phyloP scores from a whole-genome alignment of 2,888 invertebrate genomes.

The Cheilosia variabilis region DNA sequence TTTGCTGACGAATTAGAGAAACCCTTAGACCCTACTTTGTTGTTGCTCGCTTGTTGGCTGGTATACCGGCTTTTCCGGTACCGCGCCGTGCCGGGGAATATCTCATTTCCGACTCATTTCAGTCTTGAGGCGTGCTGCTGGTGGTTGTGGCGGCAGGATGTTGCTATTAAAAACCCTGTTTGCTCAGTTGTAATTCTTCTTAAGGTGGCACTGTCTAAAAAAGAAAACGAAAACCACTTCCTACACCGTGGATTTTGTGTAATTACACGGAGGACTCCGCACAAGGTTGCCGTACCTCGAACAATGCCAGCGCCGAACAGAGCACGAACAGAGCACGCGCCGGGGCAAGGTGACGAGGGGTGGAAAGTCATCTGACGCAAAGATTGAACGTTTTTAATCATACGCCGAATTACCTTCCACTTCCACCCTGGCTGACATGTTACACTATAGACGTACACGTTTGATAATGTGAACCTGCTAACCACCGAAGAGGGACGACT shows the following conservation, averaged over 20 bases:
- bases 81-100: slow-evolving; percentile 45
- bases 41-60: slow-evolving; percentile 22
- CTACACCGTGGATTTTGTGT: slow-evolving; percentile 51
- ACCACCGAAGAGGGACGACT: slow-evolving; percentile 1
- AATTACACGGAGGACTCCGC: slow-evolving; percentile 57
- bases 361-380: slow-evolving; percentile 51
- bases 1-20: slow-evolving; percentile 70
- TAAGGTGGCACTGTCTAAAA: slow-evolving; percentile 50
- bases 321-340: no score
- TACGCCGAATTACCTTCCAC: slow-evolving; percentile 70
- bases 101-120: slow-evolving; percentile 72
- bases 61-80: slow-evolving; percentile 61
- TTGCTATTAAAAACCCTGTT: slow-evolving; percentile 73
- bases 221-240: slow-evolving; percentile 58
- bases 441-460: not conserved
- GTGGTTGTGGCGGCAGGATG: slow-evolving; percentile 47
- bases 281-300: slow-evolving; percentile 55
- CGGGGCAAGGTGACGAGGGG: slow-evolving; percentile 39
- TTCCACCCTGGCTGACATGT: slow-evolving; percentile 18
- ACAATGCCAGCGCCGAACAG: slow-evolving; percentile 28
- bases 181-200: slow-evolving; percentile 67
- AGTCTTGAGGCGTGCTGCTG: slow-evolving; percentile 54
- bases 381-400: slow-evolving; percentile 74
- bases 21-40: slow-evolving; percentile 54
- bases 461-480: slow-evolving; percentile 46